Conservation (phyloP, 2,797 vertebrate genomes). For the Pipistrellus nathusii region DNA sequence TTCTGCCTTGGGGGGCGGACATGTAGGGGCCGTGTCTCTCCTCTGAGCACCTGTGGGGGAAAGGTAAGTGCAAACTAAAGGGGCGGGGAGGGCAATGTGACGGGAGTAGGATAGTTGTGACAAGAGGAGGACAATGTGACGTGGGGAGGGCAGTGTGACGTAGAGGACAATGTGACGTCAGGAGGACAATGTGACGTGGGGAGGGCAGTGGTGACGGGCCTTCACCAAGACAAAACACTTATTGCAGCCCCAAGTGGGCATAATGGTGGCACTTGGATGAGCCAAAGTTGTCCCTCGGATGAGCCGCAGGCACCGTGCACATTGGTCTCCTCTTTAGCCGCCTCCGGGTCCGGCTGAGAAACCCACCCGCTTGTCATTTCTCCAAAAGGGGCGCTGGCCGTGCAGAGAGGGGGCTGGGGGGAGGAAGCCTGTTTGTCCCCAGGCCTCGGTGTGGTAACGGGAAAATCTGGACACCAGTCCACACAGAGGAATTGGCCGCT, state of each 20-base stretch:
- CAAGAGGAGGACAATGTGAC: too few species aligned
- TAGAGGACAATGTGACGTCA: neutral
- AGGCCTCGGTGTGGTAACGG: neutral
- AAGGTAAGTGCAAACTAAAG: neutral
- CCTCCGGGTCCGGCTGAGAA: neutral
- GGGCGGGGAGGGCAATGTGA: neutral
- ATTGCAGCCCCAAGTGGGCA: fast-evolving
- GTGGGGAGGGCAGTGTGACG: too few species aligned
- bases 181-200: neutral
- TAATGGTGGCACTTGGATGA: fast-evolving
- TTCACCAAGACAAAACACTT: neutral
- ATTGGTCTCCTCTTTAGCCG: fast-evolving
- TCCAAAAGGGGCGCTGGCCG: neutral
- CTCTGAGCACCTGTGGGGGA: neutral
- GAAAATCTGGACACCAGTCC: neutral
- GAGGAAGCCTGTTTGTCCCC: neutral
- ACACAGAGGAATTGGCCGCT: neutral
- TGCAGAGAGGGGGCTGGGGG: neutral
- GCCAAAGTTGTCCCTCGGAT: neutral
- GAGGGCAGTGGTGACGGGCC: neutral
- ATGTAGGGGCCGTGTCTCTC: neutral
- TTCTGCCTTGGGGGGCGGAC: neutral
- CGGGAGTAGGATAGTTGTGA: fast-evolving
- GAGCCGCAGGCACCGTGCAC: fast-evolving
- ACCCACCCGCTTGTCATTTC: neutral